phyloP scores from a whole-genome alignment of 1,140 invertebrate species.

The Gryllus bimaculatus region DNA sequence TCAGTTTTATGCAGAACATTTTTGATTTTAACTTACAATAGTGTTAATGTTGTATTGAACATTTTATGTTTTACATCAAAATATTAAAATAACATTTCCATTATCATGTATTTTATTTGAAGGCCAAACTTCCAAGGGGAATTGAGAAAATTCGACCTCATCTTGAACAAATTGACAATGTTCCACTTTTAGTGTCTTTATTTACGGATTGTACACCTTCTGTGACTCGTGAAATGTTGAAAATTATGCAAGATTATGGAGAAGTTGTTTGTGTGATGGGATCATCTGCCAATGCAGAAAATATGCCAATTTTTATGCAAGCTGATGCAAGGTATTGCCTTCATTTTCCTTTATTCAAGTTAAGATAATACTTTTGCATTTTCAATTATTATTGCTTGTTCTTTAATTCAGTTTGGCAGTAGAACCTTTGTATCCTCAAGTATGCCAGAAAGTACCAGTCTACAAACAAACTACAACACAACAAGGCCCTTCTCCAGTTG shows the following conservation, averaged over 20 bases:
- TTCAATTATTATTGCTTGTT: neutral
- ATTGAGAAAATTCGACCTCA: conserved; percentile 96
- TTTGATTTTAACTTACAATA: neutral
- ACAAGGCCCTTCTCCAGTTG: conserved; percentile 59
- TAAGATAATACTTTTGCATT: too few relatives aligned
- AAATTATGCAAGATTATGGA: conserved; percentile 93
- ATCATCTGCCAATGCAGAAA: conserved; percentile 77
- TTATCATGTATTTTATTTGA: conserved; percentile 22
- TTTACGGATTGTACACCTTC: conserved; percentile 92
- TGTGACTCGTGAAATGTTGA: conserved; percentile 81
- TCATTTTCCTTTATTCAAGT: neutral
- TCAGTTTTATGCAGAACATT: neutral
- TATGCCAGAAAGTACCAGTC: conserved; percentile 61
- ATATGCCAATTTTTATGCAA: conserved; percentile 86
- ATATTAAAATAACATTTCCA: neutral
- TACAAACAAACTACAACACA: conserved; percentile 36
- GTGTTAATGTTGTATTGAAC: conserved; percentile 7
- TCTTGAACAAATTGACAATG: conserved; percentile 91
- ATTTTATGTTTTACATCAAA: neutral
- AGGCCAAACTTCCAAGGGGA: conserved; percentile 88
- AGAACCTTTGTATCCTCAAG: conserved; percentile 85
- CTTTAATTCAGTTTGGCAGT: conserved; percentile 64
- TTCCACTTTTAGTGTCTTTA: conserved; percentile 87
- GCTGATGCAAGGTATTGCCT: conserved; percentile 73
- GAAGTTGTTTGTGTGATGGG: conserved; percentile 88